phyloP scores from a whole-genome alignment of 2,113 vertebrate species.

The Delphinus delphis region DNA sequence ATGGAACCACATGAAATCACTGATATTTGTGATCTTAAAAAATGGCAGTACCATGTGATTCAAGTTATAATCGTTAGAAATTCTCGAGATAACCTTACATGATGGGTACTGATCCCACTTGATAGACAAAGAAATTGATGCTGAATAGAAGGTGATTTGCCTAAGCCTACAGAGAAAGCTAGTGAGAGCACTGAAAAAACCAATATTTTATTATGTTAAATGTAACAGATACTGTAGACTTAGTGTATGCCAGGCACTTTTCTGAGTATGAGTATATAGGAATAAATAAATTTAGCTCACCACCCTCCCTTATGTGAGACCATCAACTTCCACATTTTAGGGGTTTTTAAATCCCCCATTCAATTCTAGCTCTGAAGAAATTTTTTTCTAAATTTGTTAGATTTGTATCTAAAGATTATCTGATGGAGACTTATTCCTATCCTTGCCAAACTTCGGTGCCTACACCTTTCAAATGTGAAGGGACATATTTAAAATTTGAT shows the following conservation, averaged over 20 bases:
- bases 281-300: not conserved
- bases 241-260: not conserved
- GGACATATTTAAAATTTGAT: not conserved
- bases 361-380: not conserved
- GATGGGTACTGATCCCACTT: not conserved
- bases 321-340: not conserved
- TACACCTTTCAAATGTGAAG: not conserved
- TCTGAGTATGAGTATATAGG: not conserved
- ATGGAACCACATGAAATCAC: not conserved
- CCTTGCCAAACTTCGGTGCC: not conserved
- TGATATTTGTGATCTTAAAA: not conserved
- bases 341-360: not conserved
- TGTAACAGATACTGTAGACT: not conserved
- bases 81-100: not conserved
- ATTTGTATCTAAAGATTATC: not conserved
- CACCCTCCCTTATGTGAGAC: rapidly evolving
- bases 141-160: not conserved
- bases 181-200: not conserved
- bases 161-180: not conserved
- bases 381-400: not conserved
- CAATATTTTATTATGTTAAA: not conserved
- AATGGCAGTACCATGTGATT: not conserved
- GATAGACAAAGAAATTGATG: not conserved
- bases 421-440: not conserved
- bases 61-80: not conserved